These are phyloP conservation scores for Chloebia gouldiae DNA, from an alignment of 2,113 vertebrate genomes.

Conservation along the genomic window DNA sequence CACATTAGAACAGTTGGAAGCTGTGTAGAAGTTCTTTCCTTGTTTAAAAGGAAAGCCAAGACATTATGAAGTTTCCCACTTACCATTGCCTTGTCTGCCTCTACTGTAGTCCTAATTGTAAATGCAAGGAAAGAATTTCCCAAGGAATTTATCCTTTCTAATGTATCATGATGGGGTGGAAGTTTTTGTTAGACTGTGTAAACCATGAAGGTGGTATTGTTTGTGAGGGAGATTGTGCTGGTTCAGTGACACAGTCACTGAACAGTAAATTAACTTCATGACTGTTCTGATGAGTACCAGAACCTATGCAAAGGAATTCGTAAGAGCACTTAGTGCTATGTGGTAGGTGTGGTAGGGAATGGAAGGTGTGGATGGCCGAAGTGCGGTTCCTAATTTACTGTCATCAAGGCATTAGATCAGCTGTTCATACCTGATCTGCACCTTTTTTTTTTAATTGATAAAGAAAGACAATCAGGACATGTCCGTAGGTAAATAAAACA, in stretches of 20 bases:
- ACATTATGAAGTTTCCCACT: not conserved
- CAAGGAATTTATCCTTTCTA: not conserved
- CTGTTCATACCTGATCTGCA: not conserved
- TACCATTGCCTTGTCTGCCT: not conserved
- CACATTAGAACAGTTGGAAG: not conserved
- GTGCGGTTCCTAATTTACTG: not conserved
- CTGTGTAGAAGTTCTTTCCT: not conserved
- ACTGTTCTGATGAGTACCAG: not conserved
- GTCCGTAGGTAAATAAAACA: not conserved
- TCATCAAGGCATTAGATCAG: not conserved
- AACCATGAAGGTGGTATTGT: not conserved
- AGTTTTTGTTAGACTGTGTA: not conserved
- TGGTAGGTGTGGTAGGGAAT: not conserved
- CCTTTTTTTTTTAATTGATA: not conserved
- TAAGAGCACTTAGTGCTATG: not conserved
- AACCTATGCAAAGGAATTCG: not conserved
- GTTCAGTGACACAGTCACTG: not conserved
- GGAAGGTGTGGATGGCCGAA: not conserved
- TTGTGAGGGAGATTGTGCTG: not conserved
- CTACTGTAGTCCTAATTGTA: not conserved
- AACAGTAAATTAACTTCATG: not conserved
- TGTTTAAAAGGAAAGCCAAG: not conserved
- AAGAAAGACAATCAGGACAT: not conserved
- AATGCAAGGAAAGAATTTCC: not conserved
- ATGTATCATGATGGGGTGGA: not conserved